A percentile compares a stretch with the other conserved stretches of the same genome.
Evolutionary conservation across 2,113 vertebrate genomes (phyloP).

Genomic region (Apteryx owenii): DNA sequence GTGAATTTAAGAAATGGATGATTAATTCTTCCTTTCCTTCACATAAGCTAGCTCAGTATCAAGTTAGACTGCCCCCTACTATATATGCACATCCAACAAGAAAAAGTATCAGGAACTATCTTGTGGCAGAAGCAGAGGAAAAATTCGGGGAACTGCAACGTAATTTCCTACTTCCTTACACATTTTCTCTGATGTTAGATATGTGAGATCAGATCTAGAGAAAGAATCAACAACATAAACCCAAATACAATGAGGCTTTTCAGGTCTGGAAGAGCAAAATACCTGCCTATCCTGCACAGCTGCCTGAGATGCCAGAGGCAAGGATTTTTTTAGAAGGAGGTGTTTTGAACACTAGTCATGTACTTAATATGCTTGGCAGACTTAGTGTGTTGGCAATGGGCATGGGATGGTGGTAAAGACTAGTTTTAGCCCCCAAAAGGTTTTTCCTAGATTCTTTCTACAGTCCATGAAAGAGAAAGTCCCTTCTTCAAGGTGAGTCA

Average conservation of each 20-base stretch:
- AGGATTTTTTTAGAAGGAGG: constrained; percentile 1
- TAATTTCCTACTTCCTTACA: not conserved
- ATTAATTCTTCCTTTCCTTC: not conserved
- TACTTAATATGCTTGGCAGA: not conserved
- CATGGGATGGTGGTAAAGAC: not conserved
- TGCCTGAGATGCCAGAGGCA: not conserved
- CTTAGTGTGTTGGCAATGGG: not conserved
- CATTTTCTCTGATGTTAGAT: not conserved
- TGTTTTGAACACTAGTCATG: not conserved
- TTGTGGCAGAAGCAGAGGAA: not conserved
- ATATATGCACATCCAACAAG: not conserved
- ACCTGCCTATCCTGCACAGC: not conserved
- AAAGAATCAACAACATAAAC: not conserved
- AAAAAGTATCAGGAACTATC: not conserved
- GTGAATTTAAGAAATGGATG: not conserved
- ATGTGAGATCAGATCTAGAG: not conserved
- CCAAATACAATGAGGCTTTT: not conserved
- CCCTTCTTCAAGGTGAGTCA: not conserved
- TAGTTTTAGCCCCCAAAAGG: not conserved
- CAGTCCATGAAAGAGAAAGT: not conserved
- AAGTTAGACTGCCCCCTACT: not conserved
- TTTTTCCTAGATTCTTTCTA: not conserved
- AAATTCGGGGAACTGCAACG: not conserved
- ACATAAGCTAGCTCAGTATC: not conserved
- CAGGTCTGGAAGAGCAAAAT: not conserved